Evolutionary conservation across 1,140 invertebrate species (phyloP), one percentile per base, ranked within the genome.

Genomic region (Paracyclopina nana): DNA sequence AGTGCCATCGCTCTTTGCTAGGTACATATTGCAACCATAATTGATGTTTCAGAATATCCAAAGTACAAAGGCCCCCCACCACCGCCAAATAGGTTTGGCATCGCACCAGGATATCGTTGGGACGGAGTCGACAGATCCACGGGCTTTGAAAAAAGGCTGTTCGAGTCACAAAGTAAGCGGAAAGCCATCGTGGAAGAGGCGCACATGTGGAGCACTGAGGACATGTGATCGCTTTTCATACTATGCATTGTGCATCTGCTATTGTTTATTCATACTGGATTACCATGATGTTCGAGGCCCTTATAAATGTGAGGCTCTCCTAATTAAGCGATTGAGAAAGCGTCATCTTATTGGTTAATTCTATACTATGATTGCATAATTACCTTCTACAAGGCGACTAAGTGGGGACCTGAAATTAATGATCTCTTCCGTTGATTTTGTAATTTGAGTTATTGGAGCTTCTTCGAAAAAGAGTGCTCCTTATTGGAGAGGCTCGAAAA

Each of bases 121-220:
- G 94, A 99, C 65, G 94, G 94, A 1, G 91, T 99, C 0, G 87
- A 98, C 61, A 67, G 94, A 20, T 95, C 90, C 4, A 97, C 85
- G 68, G 94, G 94, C 0, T 97, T 91, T 64, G 94, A 99, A 62
- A 81, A 81, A 59, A 78, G 83, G 60, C 82, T 78, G 69, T 90
- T 94, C 63, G 73, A 78, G 14, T 71, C 76, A 22, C 72, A 77
- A 55, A 85, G 80, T 58, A 73, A 78, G 5, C 76, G 71, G 56
- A 77, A 75, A 59, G 86, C 90, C 0, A 60, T 73, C 1, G 72
- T 79, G 57, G 81, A 86, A 57, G 82, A 91, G 62, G 79, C 81
- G 0, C 94, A 92, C 58, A 88, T 86, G 61, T 96, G 88, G 84
- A 90, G 85, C 63, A 80, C 78, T 2, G 80, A 88, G 57, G 88